Evolutionary conservation across 2,113 vertebrate species (phyloP), one percentile per base, ranked within the genome.

Genomic region (Nanorana parkeri): DNA sequence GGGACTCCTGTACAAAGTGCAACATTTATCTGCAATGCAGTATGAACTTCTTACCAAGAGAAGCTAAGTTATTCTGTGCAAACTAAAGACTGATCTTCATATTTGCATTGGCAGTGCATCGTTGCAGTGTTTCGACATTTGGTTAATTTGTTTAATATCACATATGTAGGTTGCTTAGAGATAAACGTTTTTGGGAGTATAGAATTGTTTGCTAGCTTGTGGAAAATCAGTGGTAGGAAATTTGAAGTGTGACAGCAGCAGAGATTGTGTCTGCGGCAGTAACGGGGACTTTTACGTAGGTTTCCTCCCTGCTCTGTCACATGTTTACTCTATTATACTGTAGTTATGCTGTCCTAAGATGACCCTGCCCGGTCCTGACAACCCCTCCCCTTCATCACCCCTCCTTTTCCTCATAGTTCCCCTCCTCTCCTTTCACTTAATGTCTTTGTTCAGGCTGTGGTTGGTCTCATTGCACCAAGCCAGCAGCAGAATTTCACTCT

Each of bases 271-370:
- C 36, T 28, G 55, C 63, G 68, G 67, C 72, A 69, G 19, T 72
- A 20, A 41, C 26, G n/a, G n/a, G 26, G 41, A 61, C 32, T 52
- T 55, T 29, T 54, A 19, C 69, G 51, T 52, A 78, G 71, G 76
- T 66, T 65, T 68, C 73, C 55, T 28, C 47, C 56, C 73, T 63
- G 24, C 58, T 63, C 29, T 29, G 68, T 80, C 66, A 72, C 78
- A 81, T 76, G 54, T 54, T 75, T 80, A 60, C 54, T 60, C 32
- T 71, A 61, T 80, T 80, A 23, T 61, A n/a, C n/a, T n/a, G n/a
- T n/a, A 56, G 54, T 21, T 21, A 24, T 26, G 52, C 54, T 69
- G 67, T 81, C 83, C 83, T 81, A 65, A 74, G 23, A 71, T 80
- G 74, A 83, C 73, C 66, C 71, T 68, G 72, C 81, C 56, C 20